These are phyloP conservation scores for Datnioides undecimradiatus DNA, from an alignment of 2,113 vertebrate species.

Conservation along the genomic window DNA sequence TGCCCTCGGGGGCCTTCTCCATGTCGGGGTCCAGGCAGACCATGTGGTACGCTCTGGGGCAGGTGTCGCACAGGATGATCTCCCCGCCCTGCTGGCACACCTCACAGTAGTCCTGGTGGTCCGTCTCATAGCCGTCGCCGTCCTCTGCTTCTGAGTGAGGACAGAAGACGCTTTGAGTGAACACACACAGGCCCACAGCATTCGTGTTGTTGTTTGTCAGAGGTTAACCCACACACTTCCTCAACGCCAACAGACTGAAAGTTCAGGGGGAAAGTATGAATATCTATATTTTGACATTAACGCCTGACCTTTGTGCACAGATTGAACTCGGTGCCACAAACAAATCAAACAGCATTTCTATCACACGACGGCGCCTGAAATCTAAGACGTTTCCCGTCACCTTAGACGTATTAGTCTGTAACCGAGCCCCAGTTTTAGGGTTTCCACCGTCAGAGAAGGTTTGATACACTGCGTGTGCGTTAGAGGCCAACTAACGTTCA, in stretches of 20 bases:
- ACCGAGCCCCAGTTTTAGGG: too few species aligned
- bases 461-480: too few species aligned
- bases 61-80: slow-evolving; percentile 98
- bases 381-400: too few species aligned
- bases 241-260: not conserved
- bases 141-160: slow-evolving; percentile 87
- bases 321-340: too few species aligned
- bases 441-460: too few species aligned
- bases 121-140: slow-evolving; percentile 97
- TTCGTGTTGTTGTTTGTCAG: slow-evolving; percentile 10
- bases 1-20: slow-evolving; percentile 98
- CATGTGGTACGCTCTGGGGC: slow-evolving; percentile 98
- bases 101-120: slow-evolving; percentile 99
- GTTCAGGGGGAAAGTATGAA: not conserved
- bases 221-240: slow-evolving; percentile 31
- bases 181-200: too few species aligned
- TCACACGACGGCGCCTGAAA: too few species aligned
- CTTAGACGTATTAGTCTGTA: too few species aligned
- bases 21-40: slow-evolving; percentile 98
- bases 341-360: too few species aligned
- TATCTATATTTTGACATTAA: too few species aligned
- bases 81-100: slow-evolving; percentile 99
- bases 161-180: not conserved
- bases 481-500: not conserved
- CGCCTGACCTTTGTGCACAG: too few species aligned